Conservation (phyloP, 2,113 vertebrate species). For the Mustela nigripes region DNA sequence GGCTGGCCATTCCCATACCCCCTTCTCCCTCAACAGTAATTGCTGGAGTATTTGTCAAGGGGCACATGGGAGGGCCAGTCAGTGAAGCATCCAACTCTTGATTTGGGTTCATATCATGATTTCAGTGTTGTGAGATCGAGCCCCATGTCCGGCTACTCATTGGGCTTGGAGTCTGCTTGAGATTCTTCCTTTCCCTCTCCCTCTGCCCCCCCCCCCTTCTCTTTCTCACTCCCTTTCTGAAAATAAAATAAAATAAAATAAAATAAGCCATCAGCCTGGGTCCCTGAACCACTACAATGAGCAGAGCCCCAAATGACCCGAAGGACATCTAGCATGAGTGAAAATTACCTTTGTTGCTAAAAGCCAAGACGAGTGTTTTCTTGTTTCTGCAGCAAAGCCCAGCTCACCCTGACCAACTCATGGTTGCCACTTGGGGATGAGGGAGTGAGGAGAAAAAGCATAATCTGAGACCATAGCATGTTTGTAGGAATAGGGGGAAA, state of each 20-base stretch:
- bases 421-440: background rate
- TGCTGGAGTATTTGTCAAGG: background rate
- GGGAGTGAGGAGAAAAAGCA: background rate
- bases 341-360: background rate
- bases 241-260: background rate
- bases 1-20: background rate
- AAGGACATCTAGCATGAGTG: background rate
- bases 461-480: background rate
- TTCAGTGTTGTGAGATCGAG: background rate
- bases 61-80: background rate
- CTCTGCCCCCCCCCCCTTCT: background rate
- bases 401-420: too few relatives aligned
- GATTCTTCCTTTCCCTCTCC: background rate
- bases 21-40: background rate
- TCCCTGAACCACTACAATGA: background rate
- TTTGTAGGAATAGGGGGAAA: background rate
- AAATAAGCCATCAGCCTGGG: background rate
- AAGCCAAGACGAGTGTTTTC: background rate
- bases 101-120: background rate
- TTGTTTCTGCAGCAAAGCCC: background rate
- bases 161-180: background rate
- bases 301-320: background rate
- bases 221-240: background rate
- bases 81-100: background rate
- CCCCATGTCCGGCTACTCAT: background rate